Evolutionary conservation across 2,113 vertebrate genomes (phyloP).

Genomic region (Onychostoma macrolepis): DNA sequence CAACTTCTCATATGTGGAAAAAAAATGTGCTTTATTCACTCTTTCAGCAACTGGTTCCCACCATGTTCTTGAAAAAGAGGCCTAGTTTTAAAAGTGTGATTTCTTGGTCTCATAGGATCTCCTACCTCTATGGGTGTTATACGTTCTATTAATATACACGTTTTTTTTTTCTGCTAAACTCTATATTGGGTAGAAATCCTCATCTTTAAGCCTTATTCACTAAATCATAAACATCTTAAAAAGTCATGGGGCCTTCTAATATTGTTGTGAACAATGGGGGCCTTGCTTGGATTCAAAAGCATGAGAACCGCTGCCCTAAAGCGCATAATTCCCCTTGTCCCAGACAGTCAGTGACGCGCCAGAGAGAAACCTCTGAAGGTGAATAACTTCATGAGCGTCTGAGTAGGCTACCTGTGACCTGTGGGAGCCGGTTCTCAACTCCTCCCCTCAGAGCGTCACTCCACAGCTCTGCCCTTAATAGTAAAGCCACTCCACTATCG

Average conservation of each 20-base stretch:
- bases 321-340: background rate
- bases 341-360: background rate
- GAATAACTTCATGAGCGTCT: background rate
- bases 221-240: background rate
- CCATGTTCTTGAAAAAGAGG: background rate
- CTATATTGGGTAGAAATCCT: background rate
- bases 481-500: background rate
- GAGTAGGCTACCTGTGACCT: background rate
- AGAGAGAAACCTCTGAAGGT: background rate
- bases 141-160: background rate
- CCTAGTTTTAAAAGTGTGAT: background rate
- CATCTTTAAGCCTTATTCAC: background rate
- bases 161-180: background rate
- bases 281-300: background rate
- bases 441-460: conserved; percentile 26
- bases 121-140: background rate
- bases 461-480: background rate
- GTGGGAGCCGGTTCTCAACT: background rate
- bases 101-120: background rate
- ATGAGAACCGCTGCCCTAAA: no score
- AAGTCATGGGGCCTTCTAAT: background rate
- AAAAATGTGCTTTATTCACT: background rate
- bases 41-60: background rate
- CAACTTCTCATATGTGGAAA: background rate
- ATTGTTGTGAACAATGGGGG: background rate